phyloP scores from a whole-genome alignment of 2,888 invertebrate genomes.

The Ichneumoninae sp. region DNA sequence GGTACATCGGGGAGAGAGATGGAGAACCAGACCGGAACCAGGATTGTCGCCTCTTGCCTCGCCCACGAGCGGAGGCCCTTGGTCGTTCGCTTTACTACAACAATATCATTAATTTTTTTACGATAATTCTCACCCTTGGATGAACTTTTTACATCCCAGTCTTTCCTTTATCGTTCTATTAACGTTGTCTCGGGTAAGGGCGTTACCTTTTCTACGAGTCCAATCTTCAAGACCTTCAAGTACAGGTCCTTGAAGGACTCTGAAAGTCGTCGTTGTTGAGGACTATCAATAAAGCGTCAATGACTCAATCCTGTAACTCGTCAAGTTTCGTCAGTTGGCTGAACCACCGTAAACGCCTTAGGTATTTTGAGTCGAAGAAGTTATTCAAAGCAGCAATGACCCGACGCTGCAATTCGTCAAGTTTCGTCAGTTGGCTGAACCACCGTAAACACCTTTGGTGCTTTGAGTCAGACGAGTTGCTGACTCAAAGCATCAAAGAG shows the following conservation, averaged over 20 bases:
- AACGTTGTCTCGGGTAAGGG: neutral
- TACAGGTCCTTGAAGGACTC: neutral
- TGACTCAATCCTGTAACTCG: neutral
- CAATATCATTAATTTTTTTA: conserved; percentile 64
- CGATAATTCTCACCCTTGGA: neutral
- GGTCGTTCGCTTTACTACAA: conserved; percentile 49
- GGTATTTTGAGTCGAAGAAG: no score
- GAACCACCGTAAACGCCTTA: no score
- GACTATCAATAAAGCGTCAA: neutral
- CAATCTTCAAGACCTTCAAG: neutral
- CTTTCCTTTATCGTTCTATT: conserved; percentile 9
- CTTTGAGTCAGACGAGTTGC: no score
- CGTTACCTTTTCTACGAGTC: neutral
- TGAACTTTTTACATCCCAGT: conserved; percentile 1
- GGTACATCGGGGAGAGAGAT: conserved; percentile 32
- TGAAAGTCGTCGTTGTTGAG: neutral
- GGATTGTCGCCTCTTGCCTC: conserved; percentile 25
- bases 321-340: neutral
- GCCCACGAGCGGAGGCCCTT: conserved; percentile 9
- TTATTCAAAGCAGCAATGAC: no score
- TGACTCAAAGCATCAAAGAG: no score
- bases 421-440: neutral
- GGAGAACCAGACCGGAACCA: conserved; percentile 46
- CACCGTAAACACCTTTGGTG: no score
- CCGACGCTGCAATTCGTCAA: neutral